phyloP scores from a whole-genome alignment of 2,113 vertebrate species.

The Gymnogyps californianus region DNA sequence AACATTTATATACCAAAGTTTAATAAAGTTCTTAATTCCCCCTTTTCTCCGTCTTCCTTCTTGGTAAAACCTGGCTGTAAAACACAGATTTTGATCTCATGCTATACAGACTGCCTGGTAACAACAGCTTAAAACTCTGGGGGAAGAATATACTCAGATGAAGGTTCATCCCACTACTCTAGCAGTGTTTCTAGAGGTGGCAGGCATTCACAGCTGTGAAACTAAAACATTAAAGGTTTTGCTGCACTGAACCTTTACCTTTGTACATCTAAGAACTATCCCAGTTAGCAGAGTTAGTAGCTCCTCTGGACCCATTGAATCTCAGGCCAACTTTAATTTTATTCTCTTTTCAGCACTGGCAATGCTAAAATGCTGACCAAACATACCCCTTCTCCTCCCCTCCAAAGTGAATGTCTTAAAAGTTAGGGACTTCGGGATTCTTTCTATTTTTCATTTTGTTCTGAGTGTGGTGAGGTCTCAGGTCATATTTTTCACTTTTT shows the following conservation, averaged over 20 bases:
- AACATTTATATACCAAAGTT: not conserved
- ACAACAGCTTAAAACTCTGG: not conserved
- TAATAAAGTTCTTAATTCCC: not conserved
- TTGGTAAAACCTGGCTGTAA: not conserved
- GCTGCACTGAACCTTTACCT: not conserved
- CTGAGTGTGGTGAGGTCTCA: not conserved
- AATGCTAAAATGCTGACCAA: not conserved
- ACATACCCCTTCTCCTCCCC: not conserved
- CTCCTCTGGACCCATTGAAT: not conserved
- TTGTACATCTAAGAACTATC: not conserved
- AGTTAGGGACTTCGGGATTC: not conserved
- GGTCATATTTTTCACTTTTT: not conserved
- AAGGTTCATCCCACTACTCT: not conserved
- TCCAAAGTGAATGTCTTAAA: not conserved
- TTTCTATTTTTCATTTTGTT: not conserved
- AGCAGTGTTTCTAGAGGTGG: not conserved
- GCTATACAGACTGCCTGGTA: not conserved
- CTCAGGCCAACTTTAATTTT: not conserved
- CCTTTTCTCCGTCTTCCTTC: not conserved
- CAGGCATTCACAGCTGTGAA: not conserved
- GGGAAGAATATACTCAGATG: not conserved
- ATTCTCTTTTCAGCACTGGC: not conserved
- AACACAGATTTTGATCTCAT: not conserved
- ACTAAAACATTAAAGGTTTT: not conserved
- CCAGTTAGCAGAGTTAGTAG: not conserved